A percentile compares a stretch with the other conserved stretches of the same genome.
Conservation (phyloP, 37 sponge, comb jelly and placozoan species). For the Sycon ciliatum region DNA sequence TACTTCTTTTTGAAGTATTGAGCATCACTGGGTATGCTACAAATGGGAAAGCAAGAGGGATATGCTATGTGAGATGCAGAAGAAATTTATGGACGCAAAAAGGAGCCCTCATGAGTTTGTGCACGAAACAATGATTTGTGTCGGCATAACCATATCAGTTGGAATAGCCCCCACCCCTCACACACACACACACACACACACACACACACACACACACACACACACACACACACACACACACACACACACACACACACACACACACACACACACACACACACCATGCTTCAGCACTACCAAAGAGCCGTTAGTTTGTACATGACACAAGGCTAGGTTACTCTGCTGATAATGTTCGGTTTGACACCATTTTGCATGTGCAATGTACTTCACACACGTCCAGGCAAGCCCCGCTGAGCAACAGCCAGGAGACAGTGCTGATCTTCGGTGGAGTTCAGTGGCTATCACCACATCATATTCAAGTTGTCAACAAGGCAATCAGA, state of each 20-base stretch:
- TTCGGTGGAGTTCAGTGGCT: conserved; percentile 32
- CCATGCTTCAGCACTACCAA: neutral
- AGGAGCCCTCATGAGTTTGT: too few relatives aligned
- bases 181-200: conserved; percentile 21
- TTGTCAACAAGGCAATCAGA: neutral
- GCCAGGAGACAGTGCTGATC: conserved; percentile 15
- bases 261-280: conserved; percentile 15
- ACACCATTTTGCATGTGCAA: too few relatives aligned
- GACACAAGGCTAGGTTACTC: neutral
- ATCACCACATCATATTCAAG: neutral
- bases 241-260: conserved; percentile 20
- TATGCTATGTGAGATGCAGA: too few relatives aligned
- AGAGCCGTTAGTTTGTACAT: neutral
- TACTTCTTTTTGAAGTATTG: too few relatives aligned
- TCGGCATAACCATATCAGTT: too few relatives aligned
- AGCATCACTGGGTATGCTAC: neutral
- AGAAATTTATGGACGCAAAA: too few relatives aligned
- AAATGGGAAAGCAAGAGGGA: neutral
- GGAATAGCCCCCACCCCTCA: too few relatives aligned
- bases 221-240: neutral
- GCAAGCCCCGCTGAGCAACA: conserved; percentile 8
- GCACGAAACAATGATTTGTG: too few relatives aligned
- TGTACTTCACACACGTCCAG: too few relatives aligned
- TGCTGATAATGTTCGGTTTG: too few relatives aligned
- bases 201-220: conserved; percentile 24